Evolutionary conservation across 92 coral and sea anemone species (phyloP).

Genomic region (Phenganax subtilis): DNA sequence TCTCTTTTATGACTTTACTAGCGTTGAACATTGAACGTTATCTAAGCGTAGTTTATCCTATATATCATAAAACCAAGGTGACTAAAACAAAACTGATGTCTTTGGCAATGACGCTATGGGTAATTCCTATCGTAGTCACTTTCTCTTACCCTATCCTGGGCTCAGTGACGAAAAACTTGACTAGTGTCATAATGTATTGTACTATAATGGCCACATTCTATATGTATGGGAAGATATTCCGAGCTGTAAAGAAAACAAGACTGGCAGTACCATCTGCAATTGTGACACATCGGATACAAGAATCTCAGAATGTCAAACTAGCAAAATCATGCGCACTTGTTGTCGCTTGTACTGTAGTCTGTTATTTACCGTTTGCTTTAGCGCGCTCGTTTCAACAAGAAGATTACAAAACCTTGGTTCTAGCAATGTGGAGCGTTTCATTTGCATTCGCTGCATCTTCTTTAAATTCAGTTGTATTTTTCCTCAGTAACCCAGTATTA

Average conservation of each 20-base stretch:
- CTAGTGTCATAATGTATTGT: not conserved
- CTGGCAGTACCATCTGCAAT: no score
- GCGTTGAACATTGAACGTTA: conserved; percentile 13
- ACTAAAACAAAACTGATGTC: not conserved
- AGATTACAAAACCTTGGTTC: not conserved
- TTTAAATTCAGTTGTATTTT: not conserved
- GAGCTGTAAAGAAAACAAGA: not conserved
- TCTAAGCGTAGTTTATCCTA: not conserved
- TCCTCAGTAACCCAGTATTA: conserved; percentile 7
- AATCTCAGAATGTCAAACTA: not conserved
- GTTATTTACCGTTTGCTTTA: conserved; percentile 1
- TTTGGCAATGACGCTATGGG: not conserved
- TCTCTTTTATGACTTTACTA: conserved; percentile 6
- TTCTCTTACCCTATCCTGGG: not conserved
- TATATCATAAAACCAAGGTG: conserved; percentile 8
- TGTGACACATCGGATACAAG: not conserved
- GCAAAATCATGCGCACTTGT: conserved; percentile 8
- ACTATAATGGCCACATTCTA: not conserved
- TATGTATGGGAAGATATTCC: conserved; percentile 2
- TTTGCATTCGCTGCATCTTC: not conserved
- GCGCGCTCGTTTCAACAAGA: not conserved
- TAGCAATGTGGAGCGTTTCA: not conserved
- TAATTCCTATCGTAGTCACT: not conserved
- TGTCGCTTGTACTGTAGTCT: conserved; percentile 9
- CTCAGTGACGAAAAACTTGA: not conserved